Evolutionary conservation across 2,113 vertebrate genomes (phyloP).

Genomic region (Hassar affinis): DNA sequence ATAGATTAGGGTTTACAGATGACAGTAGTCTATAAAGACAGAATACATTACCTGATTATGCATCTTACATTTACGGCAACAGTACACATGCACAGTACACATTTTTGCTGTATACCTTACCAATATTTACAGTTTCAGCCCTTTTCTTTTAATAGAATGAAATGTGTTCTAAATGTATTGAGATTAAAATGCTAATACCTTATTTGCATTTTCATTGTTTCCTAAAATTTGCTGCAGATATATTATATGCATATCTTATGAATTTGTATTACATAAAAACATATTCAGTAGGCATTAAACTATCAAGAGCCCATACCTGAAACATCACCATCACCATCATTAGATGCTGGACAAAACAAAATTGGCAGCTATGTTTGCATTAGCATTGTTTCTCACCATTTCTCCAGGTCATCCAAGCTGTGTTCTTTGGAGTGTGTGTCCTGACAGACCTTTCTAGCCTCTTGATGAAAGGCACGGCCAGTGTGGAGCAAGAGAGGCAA

Average conservation of each 20-base stretch:
- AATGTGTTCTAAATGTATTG: neutral
- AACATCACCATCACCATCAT: neutral
- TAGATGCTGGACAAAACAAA: neutral
- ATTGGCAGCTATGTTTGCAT: neutral
- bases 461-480: conserved; percentile 87
- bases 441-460: conserved; percentile 93
- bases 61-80: too few relatives aligned
- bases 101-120: too few relatives aligned
- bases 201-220: neutral
- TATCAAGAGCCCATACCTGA: neutral
- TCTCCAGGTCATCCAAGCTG: conserved; percentile 88
- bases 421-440: conserved; percentile 94
- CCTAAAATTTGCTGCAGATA: neutral
- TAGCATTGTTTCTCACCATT: neutral
- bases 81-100: too few relatives aligned
- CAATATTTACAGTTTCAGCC: too few relatives aligned
- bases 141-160: too few relatives aligned
- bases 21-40: neutral
- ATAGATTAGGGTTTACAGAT: neutral
- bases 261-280: neutral
- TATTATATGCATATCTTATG: neutral
- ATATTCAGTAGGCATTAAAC: neutral
- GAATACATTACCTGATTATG: neutral
- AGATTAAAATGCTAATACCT: neutral
- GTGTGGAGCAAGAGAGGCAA: conserved; percentile 91